Evolutionary conservation across 2,797 vertebrate genomes (phyloP).

Genomic region (Trachurus trachurus): DNA sequence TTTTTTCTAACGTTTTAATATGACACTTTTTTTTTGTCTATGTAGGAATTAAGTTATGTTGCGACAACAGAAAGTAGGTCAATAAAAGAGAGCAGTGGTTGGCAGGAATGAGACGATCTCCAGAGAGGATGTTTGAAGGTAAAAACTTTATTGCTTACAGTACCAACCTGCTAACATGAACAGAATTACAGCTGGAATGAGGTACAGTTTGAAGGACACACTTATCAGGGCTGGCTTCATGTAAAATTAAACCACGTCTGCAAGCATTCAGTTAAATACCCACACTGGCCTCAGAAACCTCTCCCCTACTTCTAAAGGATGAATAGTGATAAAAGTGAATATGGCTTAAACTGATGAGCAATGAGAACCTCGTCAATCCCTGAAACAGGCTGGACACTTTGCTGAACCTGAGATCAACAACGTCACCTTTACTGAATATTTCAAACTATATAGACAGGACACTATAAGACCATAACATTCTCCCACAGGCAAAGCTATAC

Average conservation of each 20-base stretch:
- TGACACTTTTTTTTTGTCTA: not conserved
- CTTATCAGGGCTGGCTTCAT: not conserved
- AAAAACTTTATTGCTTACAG: slow-evolving; percentile 71
- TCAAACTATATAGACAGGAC: not conserved
- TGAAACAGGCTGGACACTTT: slow-evolving; percentile 23
- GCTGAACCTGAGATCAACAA: slow-evolving; percentile 41
- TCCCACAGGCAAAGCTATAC: not conserved
- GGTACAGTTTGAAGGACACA: slow-evolving; percentile 31
- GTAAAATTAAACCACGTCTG: slow-evolving; percentile 4
- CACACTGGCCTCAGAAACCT: not conserved
- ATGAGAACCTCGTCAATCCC: slow-evolving; percentile 14
- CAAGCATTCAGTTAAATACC: slow-evolving; percentile 1
- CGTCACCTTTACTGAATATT: slow-evolving; percentile 10
- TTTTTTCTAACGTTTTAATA: not conserved
- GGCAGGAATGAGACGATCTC: not conserved
- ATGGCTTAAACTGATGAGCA: not conserved
- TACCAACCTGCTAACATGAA: slow-evolving; percentile 17
- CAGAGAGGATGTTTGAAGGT: slow-evolving; percentile 26
- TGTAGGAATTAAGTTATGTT: slow-evolving; percentile 5
- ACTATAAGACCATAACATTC: not conserved
- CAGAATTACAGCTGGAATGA: slow-evolving; percentile 54
- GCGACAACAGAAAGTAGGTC: not conserved
- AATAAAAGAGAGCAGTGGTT: not conserved
- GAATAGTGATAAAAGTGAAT: not conserved
- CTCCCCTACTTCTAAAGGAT: not conserved